Evolutionary conservation across 2,888 invertebrate species (phyloP), one percentile per base, ranked within the genome.

Genomic region (Taphrorychus bicolor): DNA sequence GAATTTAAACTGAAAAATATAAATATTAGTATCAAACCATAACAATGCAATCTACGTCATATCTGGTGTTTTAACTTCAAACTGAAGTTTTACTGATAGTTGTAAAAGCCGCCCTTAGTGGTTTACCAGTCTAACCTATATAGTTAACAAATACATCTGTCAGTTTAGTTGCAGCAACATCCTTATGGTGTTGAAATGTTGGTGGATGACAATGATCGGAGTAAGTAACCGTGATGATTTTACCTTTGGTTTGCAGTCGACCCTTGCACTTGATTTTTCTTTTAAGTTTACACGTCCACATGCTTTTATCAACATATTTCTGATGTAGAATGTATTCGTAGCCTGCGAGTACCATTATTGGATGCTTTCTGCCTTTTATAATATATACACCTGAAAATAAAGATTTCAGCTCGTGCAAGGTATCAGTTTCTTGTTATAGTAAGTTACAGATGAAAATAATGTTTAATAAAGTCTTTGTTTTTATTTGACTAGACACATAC

Each of bases 251-350:
- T 9, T 48, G 24, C 7, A 48, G 9, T n/a, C 62, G 21, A 7
- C 14, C 21, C 18, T 56, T 62, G 18, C 62, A 62, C 21, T 62
- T 62, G 17, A 21, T 11, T 19, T 23, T 62, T 5, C n/a, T 7
- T 2, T 54, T 18, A 23, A 21, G 11, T 5, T 19, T 65, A 24
- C 65, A 65, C 16, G 42, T 24, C 65, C 65, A 65, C n/a, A 42
- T n/a, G 14, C 41, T 65, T 19, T 21, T 52, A 16, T 14, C 17
- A 7, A 14, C n/a, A 18, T 5, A 14, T 4, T 17, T 11, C 5
- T 16, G 21, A 9, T 59, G 21, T 9, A 65, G 32, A 5, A 17
- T 51, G 52, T 51, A 65, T 41, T 65, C 59, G 21, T 19, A 65
- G 5, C 59, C 59, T 3, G 40, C n/a, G 5, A 65, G 48, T 4